Evolutionary conservation across 2,113 vertebrate species (phyloP).

Genomic region (Echinops telfairi): DNA sequence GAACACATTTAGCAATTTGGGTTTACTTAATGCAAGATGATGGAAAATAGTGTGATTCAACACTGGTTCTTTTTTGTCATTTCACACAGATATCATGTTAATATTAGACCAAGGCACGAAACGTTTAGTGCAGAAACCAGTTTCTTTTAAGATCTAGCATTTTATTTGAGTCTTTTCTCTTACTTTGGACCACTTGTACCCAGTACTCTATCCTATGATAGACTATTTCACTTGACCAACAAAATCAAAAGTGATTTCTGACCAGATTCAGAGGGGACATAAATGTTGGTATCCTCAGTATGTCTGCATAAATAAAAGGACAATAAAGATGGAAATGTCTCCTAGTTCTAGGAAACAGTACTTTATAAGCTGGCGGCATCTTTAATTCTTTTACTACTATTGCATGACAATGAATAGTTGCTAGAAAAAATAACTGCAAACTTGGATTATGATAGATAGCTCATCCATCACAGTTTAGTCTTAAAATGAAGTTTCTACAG

Average conservation of each 20-base stretch:
- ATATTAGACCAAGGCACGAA: slow-evolving; percentile 92
- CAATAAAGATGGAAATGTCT: slow-evolving; percentile 87
- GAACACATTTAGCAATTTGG: slow-evolving; percentile 73
- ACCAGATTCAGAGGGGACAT: slow-evolving; percentile 75
- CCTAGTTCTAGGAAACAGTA: slow-evolving; percentile 83
- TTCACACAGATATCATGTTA: slow-evolving; percentile 87
- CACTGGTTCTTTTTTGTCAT: slow-evolving; percentile 82
- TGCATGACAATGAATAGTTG: slow-evolving; percentile 70
- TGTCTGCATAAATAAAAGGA: slow-evolving; percentile 80
- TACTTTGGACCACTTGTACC: slow-evolving; percentile 86
- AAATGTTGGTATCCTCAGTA: slow-evolving; percentile 78
- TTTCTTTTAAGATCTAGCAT: slow-evolving; percentile 86
- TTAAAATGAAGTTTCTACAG: slow-evolving; percentile 73
- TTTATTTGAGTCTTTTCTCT: slow-evolving; percentile 79
- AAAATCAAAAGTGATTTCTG: slow-evolving; percentile 84
- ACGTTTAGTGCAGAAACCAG: slow-evolving; percentile 90
- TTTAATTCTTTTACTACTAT: slow-evolving; percentile 81
- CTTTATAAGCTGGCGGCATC: slow-evolving; percentile 71
- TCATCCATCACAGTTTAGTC: slow-evolving; percentile 71
- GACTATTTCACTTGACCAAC: slow-evolving; percentile 82
- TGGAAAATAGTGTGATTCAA: slow-evolving; percentile 82
- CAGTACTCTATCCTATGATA: slow-evolving; percentile 80
- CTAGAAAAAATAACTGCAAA: slow-evolving; percentile 51
- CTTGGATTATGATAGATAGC: slow-evolving; percentile 61
- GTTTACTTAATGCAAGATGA: slow-evolving; percentile 73